Percentiles rank a stretch among this genome's conserved stretches.
Conservation (phyloP, 2,888 invertebrate genomes). For the Xanthostigma xanthostigma region DNA sequence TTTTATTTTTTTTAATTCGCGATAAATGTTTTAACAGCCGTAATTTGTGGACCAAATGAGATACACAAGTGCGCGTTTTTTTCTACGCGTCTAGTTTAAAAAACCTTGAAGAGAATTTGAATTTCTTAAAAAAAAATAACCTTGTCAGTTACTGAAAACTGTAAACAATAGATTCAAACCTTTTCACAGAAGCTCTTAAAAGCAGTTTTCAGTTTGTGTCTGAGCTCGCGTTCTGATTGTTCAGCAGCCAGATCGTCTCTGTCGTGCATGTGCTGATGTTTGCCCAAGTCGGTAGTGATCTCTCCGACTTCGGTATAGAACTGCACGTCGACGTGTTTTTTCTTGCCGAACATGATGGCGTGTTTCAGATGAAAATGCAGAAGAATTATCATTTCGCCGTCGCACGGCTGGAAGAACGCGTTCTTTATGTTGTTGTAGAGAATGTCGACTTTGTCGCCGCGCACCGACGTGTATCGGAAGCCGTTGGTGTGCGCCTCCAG, state of each 20-base stretch:
- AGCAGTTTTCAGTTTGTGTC: constrained; percentile 92
- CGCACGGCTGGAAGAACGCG: constrained; percentile 98
- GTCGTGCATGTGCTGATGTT: constrained; percentile 99
- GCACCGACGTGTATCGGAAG: constrained; percentile 93
- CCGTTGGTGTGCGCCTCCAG: constrained; percentile 95
- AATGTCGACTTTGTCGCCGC: constrained; percentile 98
- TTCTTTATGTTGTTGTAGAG: constrained; percentile 98
- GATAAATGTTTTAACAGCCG: too few species aligned
- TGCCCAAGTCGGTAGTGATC: constrained; percentile 97
- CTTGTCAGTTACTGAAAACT: too few species aligned
- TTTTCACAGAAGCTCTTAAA: constrained; percentile 99
- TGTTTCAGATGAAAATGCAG: constrained; percentile 98
- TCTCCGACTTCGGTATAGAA: constrained; percentile 99
- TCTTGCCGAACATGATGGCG: constrained; percentile 96
- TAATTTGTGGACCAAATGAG: too few species aligned
- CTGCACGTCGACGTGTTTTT: constrained; percentile 97
- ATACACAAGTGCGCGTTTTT: too few species aligned
- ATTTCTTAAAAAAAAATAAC: neutral
- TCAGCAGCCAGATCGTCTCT: constrained; percentile 97
- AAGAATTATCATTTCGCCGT: constrained; percentile 96
- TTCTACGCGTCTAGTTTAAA: too few species aligned
- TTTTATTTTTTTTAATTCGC: too few species aligned
- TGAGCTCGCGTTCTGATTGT: constrained; percentile 91
- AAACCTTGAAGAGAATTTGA: too few species aligned
- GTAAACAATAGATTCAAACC: constrained; percentile 26